These are phyloP conservation scores for Campoplex nolae DNA, from an alignment of 2,888 invertebrate genomes.

Conservation along the genomic window DNA sequence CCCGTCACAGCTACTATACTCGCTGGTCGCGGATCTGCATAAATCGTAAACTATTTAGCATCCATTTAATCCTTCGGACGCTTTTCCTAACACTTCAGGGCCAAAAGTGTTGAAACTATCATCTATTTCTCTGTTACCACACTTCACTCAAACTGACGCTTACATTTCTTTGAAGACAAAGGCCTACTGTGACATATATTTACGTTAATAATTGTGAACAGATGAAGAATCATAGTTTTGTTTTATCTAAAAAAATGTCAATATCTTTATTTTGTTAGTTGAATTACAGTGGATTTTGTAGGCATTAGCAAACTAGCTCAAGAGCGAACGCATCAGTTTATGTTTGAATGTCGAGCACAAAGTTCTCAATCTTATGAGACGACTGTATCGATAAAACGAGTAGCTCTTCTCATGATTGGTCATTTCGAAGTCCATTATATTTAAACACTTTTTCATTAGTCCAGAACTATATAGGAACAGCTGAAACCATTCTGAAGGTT, in stretches of 20 bases:
- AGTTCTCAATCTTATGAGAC: background rate
- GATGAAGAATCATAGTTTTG: background rate
- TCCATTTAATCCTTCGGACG: constrained; percentile 51
- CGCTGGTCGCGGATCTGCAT: constrained; percentile 50
- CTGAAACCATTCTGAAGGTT: background rate
- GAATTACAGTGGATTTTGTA: background rate
- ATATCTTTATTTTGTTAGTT: background rate
- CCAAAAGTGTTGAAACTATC: background rate
- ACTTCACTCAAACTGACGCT: background rate
- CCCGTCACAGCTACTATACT: constrained; percentile 36
- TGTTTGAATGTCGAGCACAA: background rate
- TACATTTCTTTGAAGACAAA: background rate
- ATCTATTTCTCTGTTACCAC: background rate
- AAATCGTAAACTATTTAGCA: constrained; percentile 61
- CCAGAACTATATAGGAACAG: background rate
- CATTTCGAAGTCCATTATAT: background rate
- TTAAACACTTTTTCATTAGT: background rate
- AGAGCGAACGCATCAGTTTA: background rate
- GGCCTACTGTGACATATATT: no score
- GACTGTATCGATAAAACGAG: background rate
- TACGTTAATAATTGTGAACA: background rate
- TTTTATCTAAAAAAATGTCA: background rate
- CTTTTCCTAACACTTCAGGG: constrained; percentile 1
- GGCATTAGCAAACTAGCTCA: background rate
- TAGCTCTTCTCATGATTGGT: background rate